phyloP scores from a whole-genome alignment of 1,140 invertebrate species.

The Anoplophora glabripennis region DNA sequence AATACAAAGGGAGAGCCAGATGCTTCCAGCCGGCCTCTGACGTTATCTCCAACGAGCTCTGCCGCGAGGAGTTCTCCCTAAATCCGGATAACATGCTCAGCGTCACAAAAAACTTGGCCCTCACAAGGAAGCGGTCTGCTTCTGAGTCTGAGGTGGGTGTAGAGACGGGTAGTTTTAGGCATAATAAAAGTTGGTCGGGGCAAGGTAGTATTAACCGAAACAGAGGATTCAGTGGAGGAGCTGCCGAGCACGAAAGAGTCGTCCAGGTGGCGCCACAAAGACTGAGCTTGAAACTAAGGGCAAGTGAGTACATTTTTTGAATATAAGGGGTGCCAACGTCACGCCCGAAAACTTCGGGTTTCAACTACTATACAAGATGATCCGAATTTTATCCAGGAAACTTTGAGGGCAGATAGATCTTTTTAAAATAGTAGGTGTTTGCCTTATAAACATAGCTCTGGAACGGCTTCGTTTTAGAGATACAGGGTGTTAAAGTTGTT shows the following conservation, averaged over 20 bases:
- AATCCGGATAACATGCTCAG: constrained; percentile 68
- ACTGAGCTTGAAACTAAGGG: constrained; percentile 75
- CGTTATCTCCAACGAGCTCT: constrained; percentile 56
- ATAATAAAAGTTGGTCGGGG: constrained; percentile 17
- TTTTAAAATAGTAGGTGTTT: too few species aligned
- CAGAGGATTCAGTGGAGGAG: constrained; percentile 12
- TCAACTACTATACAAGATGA: too few species aligned
- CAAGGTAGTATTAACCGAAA: constrained; percentile 12
- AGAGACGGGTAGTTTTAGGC: constrained; percentile 25
- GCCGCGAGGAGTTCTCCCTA: constrained; percentile 66
- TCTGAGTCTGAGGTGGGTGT: constrained; percentile 26
- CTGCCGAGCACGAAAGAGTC: constrained; percentile 55
- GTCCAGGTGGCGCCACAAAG: constrained; percentile 84
- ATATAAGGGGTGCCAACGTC: too few species aligned
- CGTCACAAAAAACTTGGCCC: constrained; percentile 25
- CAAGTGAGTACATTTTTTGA: constrained; percentile 49
- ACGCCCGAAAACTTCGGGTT: too few species aligned
- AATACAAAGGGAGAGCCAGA: constrained; percentile 63
- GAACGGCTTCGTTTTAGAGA: too few species aligned
- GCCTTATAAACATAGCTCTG: too few species aligned
- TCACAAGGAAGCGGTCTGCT: constrained; percentile 27
- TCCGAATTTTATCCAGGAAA: too few species aligned
- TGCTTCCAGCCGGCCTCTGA: constrained; percentile 68
- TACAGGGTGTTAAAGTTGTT: too few species aligned
- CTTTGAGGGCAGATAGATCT: too few species aligned